Base-by-base conservation (phyloP, 2,113 vertebrate genomes). In the Neogobius melanostomus region DNA sequence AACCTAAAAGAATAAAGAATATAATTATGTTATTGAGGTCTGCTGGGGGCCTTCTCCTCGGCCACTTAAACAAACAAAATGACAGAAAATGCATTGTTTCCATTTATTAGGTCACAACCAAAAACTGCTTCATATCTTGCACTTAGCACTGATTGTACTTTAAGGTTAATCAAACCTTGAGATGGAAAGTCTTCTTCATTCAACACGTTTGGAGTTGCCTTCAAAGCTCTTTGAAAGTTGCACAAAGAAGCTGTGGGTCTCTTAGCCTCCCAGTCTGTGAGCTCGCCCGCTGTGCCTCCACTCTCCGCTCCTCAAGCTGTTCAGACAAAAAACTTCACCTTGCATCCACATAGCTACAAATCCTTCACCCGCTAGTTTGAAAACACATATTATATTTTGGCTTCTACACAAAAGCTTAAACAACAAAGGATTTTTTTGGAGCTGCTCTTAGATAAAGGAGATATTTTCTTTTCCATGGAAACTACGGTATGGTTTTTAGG, bases 1-100 rank as follows among this genome's bases (percentile, higher is more conserved):
- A 87, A 85, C 71, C 79, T 77, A 76, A 76, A 85, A 70, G 60
- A 85, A 86, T 69, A 82, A 86, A 88, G 81, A 62, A 79, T 82
- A 77, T 85, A 86, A 90, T 87, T 88, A 86, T 64, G 78, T 77
- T 43, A 64, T 57, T 69, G 83, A 81, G 56, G 83, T 87, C 69
- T 79, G 53, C 71, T 60, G 75, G 72, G 73, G 81, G 69, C 64
- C 28, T 80, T 83, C 74, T 86, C 83, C 82, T 74, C 56, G 69
- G 68, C 64, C 74, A 82, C 60, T 77, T 57, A 66, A 54, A 72
- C 61, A 72, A 86, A 75, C 69, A 48, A 76, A 72, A 86, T 77
- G 45, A 53, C 72, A 74, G 11, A 64, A 72, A 50, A 68, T 44
- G 57, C 47, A 46, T 8, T 49, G 3, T 53, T 69, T 28, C 50